These are phyloP conservation scores for Luscinia megarhynchos DNA, from an alignment of 2,797 vertebrate genomes.

Conservation along the genomic window DNA sequence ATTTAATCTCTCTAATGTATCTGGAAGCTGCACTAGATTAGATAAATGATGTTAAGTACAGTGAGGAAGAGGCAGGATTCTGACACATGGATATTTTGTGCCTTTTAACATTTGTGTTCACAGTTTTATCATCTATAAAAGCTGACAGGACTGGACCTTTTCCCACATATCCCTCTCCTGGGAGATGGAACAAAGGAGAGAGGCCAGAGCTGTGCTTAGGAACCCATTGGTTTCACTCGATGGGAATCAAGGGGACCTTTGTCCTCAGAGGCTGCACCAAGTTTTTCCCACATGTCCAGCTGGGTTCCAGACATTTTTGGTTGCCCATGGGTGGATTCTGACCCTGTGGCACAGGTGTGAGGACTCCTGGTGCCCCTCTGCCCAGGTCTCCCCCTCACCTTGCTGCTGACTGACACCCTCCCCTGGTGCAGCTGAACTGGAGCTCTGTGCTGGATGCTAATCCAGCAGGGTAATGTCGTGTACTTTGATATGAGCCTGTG, in stretches of 20 bases:
- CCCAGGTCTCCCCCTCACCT: not conserved
- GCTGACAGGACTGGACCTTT: not conserved
- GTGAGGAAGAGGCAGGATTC: constrained; percentile 5
- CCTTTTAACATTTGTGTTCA: not conserved
- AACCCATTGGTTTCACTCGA: not conserved
- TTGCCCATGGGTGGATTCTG: not conserved
- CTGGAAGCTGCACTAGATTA: constrained; percentile 25
- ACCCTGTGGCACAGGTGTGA: not conserved
- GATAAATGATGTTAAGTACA: not conserved
- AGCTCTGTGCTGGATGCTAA: constrained; percentile 10
- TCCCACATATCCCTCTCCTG: not conserved
- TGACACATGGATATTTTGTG: not conserved
- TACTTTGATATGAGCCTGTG: constrained; percentile 55
- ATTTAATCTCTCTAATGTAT: constrained; percentile 8
- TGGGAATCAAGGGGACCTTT: not conserved
- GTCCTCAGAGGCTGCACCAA: not conserved
- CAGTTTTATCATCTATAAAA: not conserved
- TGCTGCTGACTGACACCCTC: not conserved
- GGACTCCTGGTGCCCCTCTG: not conserved
- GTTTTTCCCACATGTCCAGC: not conserved
- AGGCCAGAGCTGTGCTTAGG: not conserved
- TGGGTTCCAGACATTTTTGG: not conserved
- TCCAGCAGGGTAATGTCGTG: constrained; percentile 15
- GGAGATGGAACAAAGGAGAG: not conserved
- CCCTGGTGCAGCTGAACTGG: not conserved